These are phyloP conservation scores for Erpobdella octoculata DNA, from an alignment of 2,888 invertebrate species.

Conservation along the genomic window DNA sequence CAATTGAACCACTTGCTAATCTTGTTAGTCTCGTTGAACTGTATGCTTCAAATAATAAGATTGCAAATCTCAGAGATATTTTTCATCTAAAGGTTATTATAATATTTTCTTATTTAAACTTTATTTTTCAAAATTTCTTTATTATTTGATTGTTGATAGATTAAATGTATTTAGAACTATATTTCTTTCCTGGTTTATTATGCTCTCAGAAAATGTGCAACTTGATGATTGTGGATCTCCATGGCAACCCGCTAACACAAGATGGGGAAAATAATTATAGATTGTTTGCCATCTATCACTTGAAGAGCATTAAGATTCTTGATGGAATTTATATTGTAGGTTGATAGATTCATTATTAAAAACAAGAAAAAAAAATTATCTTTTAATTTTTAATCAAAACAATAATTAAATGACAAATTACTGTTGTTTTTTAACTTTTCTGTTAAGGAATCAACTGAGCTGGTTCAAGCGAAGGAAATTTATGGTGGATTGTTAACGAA, in stretches of 20 bases:
- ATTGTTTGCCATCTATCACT: slow-evolving; percentile 51
- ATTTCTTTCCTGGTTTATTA: background rate
- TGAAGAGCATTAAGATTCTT: slow-evolving; percentile 49
- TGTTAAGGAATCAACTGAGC: slow-evolving; percentile 47
- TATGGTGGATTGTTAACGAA: slow-evolving; percentile 51
- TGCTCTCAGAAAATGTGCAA: slow-evolving; percentile 41
- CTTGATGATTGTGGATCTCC: slow-evolving; percentile 50
- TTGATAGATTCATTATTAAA: no score
- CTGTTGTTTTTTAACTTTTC: no score
- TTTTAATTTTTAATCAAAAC: no score
- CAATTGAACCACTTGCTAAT: slow-evolving; percentile 42
- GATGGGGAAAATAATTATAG: slow-evolving; percentile 43
- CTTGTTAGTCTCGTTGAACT: slow-evolving; percentile 42
- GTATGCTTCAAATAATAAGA: slow-evolving; percentile 48
- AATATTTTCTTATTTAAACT: background rate
- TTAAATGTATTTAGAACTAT: background rate
- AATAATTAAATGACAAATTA: no score
- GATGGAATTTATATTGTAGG: slow-evolving; percentile 51
- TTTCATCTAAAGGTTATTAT: slow-evolving; percentile 48
- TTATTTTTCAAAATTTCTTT: no score
- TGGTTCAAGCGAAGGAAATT: slow-evolving; percentile 47
- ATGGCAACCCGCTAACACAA: slow-evolving; percentile 49
- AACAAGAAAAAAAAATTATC: no score
- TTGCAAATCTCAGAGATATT: slow-evolving; percentile 48
- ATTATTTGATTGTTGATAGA: background rate